Evolutionary conservation across 2,888 invertebrate genomes (phyloP), one percentile per base, ranked within the genome.

Genomic region (Caprella mutica): DNA sequence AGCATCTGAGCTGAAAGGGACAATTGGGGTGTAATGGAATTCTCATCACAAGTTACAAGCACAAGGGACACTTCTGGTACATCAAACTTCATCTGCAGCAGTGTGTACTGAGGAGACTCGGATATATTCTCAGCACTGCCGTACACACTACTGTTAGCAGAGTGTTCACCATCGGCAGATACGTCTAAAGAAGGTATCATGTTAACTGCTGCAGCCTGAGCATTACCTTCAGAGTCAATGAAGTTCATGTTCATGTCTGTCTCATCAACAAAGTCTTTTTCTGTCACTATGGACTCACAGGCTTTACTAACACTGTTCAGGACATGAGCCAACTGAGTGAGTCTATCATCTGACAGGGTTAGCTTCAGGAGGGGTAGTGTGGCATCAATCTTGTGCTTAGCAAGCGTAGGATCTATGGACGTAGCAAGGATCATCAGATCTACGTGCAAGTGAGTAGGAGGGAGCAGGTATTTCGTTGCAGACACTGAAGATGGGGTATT

Each of bases 241-340:
- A 58, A 24, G 35, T 53, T 56, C 50, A 53, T 53, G 26, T 53
- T 60, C 26, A 60, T 26, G 44, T 60, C 59, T 1, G 27, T 56
- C 30, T 56, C 56, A 53, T 56, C n/a, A n/a, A n/a, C n/a, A 12
- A 12, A 12, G 9, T 33, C 12, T 9, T 9, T 33, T 33, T 33
- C 35, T 33, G 35, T 12, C 12, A 12, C 12, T 33, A 12, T 12
- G 9, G 35, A 33, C 9, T 12, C 12, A 9, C 12, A 0, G 4
- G 52, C 26, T 9, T 73, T 68, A 2, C 78, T 77, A 57, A 78
- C 76, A 65, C 76, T 76, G 51, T 73, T 68, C 14, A 70, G 70
- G 23, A 79, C 71, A 14, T 70, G 70, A 44, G 77, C 68, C 23
- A 80, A 68, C 65, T 77, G 73, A 35, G 77, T 68, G 30, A 79